Percentiles rank a stretch among this genome's conserved stretches.
phyloP scores from a whole-genome alignment of 2,888 invertebrate genomes.

The Cheilosia pagana region DNA sequence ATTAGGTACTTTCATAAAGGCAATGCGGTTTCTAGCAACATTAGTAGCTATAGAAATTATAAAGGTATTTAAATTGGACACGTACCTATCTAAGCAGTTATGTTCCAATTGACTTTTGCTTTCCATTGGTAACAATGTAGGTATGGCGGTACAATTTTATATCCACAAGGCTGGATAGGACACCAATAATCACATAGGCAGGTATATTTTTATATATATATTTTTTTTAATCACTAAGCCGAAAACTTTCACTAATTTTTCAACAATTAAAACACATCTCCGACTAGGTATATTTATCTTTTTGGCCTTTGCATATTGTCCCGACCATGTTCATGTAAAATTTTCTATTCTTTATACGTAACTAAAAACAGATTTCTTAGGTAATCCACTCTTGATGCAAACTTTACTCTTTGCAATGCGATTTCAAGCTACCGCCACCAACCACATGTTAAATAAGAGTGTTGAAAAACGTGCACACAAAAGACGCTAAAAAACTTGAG shows the following conservation, averaged over 20 bases:
- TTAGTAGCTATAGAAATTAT: no score
- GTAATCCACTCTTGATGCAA: conserved; percentile 32
- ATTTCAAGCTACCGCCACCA: conserved; percentile 44
- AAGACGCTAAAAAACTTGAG: conserved; percentile 58
- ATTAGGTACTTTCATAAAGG: no score
- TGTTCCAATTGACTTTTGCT: conserved; percentile 5
- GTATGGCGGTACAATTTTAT: background rate
- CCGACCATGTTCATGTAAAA: no score
- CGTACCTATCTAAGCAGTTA: conserved; percentile 12
- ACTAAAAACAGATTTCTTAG: background rate
- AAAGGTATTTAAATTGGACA: background rate
- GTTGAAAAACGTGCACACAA: conserved; percentile 41
- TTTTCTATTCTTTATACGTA: no score
- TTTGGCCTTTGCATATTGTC: no score
- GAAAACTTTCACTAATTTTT: background rate
- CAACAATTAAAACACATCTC: background rate
- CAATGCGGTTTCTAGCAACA: no score
- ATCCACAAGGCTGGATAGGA: conserved; percentile 9
- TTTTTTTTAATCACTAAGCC: conserved; percentile 3
- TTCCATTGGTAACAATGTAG: no score
- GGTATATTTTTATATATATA: no score
- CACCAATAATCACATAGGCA: conserved; percentile 7
- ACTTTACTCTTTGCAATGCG: conserved; percentile 44
- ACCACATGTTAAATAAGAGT: conserved; percentile 59
- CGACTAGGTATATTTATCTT: background rate